Evolutionary conservation across 2,797 vertebrate species (phyloP).

Genomic region (Neopelma chrysocephalum): DNA sequence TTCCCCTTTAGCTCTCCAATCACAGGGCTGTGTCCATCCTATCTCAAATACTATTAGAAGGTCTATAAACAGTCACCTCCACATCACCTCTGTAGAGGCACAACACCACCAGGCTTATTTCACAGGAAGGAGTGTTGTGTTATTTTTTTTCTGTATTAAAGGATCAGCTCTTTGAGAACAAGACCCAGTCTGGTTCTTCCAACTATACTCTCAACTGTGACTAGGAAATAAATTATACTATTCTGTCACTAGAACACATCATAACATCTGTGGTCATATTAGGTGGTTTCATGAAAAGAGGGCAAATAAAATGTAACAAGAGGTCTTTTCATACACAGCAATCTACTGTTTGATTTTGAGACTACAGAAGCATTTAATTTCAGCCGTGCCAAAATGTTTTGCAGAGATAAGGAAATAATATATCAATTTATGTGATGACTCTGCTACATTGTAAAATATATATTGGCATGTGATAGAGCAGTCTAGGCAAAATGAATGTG

Average conservation of each 20-base stretch:
- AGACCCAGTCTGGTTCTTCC: not conserved
- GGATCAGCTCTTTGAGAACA: not conserved
- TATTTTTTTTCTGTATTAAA: not conserved
- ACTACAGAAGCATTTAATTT: not conserved
- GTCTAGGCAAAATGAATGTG: not conserved
- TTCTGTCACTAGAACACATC: not conserved
- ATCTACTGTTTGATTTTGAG: not conserved
- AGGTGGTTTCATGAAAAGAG: not conserved
- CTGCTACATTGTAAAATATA: not conserved
- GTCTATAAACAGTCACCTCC: not conserved
- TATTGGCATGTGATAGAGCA: not conserved
- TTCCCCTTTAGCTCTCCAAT: not conserved
- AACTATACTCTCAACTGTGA: not conserved
- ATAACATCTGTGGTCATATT: not conserved
- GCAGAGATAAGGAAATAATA: not conserved
- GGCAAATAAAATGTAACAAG: not conserved
- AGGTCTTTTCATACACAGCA: not conserved
- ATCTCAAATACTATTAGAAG: not conserved
- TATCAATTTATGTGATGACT: not conserved
- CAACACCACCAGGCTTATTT: not conserved
- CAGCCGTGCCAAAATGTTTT: not conserved
- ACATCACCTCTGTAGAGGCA: not conserved
- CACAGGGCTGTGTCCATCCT: not conserved
- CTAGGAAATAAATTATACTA: not conserved
- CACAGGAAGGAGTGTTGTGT: not conserved